Base-by-base conservation (phyloP, 2,113 vertebrate genomes). In the Cavia aperea region DNA sequence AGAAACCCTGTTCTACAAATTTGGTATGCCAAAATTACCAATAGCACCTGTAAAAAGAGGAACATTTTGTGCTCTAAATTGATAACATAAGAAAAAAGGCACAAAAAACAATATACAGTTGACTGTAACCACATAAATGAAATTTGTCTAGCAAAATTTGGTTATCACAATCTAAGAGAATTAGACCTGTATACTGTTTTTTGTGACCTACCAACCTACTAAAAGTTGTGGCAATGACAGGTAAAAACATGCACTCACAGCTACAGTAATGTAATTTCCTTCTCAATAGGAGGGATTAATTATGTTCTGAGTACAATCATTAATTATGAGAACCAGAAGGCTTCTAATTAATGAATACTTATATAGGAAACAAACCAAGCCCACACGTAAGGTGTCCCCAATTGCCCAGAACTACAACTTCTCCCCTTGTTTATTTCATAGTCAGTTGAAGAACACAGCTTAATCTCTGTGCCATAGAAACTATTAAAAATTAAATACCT, bases 301-400 rank as follows among this genome's bases (percentile, higher is more conserved):
- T 85, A 29, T 77, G 49, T 79, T 39, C 36, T 92, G 43, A 94
- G 73, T 36, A 68, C 12, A 75, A 49, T 75, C 81, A 81, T 75
- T 90, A 93, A 29, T 95, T 91, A 86, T 33, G 14, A 89, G 81
- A 91, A 89, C 49, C 58, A 86, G 77, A 93, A 18, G 43, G 49
- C 58, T 84, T 81, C 36, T 33, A 49, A 10, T 87, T 88, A 75
- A 92, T 79, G 39, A 93, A 92, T 62, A 39, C 90, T 81, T 23
- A 39, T 54, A 54, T 2, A 92, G 33, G 39, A 56, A 66, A 86
- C 43, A 81, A 78, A 77, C 43, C 56, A 84, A 88, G 63, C 36
- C 65, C 84, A 65, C 7, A 23, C 31, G 36, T 10, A 39, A 36
- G 56, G 60, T 36, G 26, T 26, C 23, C 39, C 72, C 39, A 46